Base-by-base conservation (phyloP, 30 jellyfish, hydroid and myxozoan genomes). In the Sanderia malayensis region DNA sequence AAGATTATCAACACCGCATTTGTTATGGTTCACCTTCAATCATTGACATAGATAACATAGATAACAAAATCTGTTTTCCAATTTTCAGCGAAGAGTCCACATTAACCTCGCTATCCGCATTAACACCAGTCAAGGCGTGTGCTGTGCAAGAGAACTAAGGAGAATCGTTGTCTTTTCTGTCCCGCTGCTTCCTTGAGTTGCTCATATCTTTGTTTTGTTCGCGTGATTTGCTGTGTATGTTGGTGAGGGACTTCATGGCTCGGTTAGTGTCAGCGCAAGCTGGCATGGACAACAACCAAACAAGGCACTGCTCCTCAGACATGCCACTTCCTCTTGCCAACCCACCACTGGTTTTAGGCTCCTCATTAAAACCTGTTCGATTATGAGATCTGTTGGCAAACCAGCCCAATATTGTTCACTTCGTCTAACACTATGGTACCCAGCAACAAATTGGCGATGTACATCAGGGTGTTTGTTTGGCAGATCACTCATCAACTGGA, bases 281-380 rank as follows among this genome's bases (percentile, higher is more conserved):
- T 61, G 74, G 74, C 55, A 23, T 61, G 23, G 58, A 23, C 20
- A 28, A 28, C 20, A 28, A 23, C 74, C 74, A 61, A 23, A 61
- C 74, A 61, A 25, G 55, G 52, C 74, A 7, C 31, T 61, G 74
- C 23, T 18, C 18, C 22, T 61, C 74, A 61, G 52, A 13, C 52
- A 61, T 61, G 46, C 74, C 74, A 18, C 74, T 23, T 28, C 74
- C 74, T 20, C 74, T 23, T 20, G 74, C 25, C 53, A 61, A 28
- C 7, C 74, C 74, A 13, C 74, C 53, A 20, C 46, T 28, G 52
- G 53, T 61, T 61, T 61, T 61, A 61, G 20, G 31, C 68, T 55
- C 31, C 68, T 55, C 68, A 55, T 55, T 24, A 55, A 55, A 19
- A 55, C 26, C 31, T 55, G 68, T 24, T 55, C 68, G 31, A 55